Evolutionary conservation across 23 tunicate genomes (phyloP).

Genomic region (Trididemnum clinides): DNA sequence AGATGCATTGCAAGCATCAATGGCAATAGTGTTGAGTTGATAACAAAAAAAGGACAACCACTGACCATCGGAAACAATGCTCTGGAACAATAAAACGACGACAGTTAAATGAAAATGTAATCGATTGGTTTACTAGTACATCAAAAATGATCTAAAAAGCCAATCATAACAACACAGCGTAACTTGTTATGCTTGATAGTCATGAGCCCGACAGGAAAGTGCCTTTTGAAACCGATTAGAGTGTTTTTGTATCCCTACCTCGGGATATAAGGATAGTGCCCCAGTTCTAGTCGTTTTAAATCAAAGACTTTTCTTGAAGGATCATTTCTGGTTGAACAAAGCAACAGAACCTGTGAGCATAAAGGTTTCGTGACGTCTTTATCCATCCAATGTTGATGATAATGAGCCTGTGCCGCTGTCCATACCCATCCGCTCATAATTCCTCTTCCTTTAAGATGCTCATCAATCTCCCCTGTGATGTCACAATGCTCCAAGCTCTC

Average conservation of each 20-base stretch:
- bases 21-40: conserved; percentile 89
- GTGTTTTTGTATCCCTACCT: too few relatives aligned
- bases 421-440: conserved; percentile 96
- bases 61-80: conserved; percentile 68
- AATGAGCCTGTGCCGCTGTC: conserved; percentile 90
- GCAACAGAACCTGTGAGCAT: conserved; percentile 86
- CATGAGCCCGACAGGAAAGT: too few relatives aligned
- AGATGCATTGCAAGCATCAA: conserved; percentile 64
- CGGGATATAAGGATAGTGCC: too few relatives aligned
- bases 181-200: too few relatives aligned
- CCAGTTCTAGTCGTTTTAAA: too few relatives aligned
- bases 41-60: conserved; percentile 83
- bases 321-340: too few relatives aligned
- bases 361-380: conserved; percentile 64
- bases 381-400: conserved; percentile 77
- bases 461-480: conserved; percentile 90
- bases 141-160: too few relatives aligned
- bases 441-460: conserved; percentile 84
- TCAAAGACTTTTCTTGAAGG: too few relatives aligned
- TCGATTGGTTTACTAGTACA: too few relatives aligned
- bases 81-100: conserved; percentile 50
- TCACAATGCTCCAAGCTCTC: conserved; percentile 81
- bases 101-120: too few relatives aligned
- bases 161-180: too few relatives aligned
- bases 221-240: too few relatives aligned